Evolutionary conservation across 2,888 invertebrate genomes (phyloP).

Genomic region (Drosophila glabriapex): DNA sequence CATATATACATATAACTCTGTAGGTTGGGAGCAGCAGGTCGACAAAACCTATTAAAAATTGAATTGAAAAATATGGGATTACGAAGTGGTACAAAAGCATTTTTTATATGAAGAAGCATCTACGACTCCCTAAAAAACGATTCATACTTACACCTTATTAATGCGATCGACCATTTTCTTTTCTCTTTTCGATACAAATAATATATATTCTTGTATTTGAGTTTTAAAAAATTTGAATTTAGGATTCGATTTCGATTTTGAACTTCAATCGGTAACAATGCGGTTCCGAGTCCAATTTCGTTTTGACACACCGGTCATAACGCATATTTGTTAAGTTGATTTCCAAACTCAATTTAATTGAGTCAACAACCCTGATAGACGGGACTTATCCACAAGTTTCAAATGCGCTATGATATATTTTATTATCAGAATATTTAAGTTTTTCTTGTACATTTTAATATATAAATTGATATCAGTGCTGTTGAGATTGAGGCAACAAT

Average conservation of each 20-base stretch:
- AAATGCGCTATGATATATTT: constrained; percentile 34
- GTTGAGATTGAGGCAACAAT: constrained; percentile 57
- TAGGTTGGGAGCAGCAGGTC: background rate
- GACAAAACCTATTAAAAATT: background rate
- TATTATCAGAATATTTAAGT: constrained; percentile 33
- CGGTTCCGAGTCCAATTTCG: background rate
- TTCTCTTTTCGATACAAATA: background rate
- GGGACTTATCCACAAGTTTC: constrained; percentile 8
- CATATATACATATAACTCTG: background rate
- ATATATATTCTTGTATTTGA: background rate
- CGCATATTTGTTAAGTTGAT: background rate
- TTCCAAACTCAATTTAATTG: background rate
- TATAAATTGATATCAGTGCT: constrained; percentile 47
- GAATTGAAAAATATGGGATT: background rate
- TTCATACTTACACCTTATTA: background rate
- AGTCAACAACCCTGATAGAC: background rate
- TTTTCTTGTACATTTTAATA: constrained; percentile 33
- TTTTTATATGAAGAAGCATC: background rate
- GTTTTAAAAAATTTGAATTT: background rate
- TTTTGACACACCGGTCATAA: background rate
- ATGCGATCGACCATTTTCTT: background rate
- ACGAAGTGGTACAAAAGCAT: background rate
- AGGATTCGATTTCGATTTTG: background rate
- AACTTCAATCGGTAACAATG: background rate
- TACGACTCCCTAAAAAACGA: background rate